A percentile compares a stretch with the other conserved stretches of the same genome.
These are phyloP conservation scores for Meteorus sp. DNA, from an alignment of 1,140 invertebrate genomes.

Conservation along the genomic window DNA sequence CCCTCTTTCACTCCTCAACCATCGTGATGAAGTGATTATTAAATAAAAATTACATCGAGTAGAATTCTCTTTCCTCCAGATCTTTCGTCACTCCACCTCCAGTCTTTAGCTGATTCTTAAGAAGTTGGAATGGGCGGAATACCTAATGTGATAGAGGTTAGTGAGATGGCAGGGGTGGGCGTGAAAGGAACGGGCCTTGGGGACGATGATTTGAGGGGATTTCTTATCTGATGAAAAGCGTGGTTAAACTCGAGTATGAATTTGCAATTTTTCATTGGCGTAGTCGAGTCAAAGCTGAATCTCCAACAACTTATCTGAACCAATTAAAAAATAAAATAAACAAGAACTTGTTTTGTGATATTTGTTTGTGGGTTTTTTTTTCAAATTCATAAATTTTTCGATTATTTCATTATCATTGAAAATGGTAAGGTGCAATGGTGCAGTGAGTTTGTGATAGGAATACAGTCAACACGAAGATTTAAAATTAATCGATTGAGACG, in stretches of 20 bases:
- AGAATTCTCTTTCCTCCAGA: conserved; percentile 9
- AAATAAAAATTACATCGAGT: conserved; percentile 32
- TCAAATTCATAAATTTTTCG: conserved; percentile 11
- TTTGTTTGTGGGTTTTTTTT: not conserved
- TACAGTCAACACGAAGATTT: conserved; percentile 47
- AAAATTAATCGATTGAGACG: conserved; percentile 58
- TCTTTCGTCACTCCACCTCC: not conserved
- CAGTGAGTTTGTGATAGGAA: not conserved
- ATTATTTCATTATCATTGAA: not conserved
- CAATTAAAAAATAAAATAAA: too few species aligned
- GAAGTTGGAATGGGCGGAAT: conserved; percentile 25
- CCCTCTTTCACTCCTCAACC: too few species aligned
- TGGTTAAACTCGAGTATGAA: conserved; percentile 26
- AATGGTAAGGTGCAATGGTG: not conserved
- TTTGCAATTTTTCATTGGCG: conserved; percentile 24
- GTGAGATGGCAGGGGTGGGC: not conserved
- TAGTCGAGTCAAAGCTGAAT: conserved; percentile 4
- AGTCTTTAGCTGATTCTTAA: conserved; percentile 10
- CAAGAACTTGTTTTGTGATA: too few species aligned
- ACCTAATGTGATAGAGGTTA: conserved; percentile 14
- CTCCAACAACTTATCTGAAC: not conserved
- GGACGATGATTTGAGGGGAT: conserved; percentile 2
- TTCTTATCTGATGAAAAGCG: conserved; percentile 29
- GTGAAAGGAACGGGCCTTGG: not conserved
- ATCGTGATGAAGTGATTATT: conserved; percentile 26